These are phyloP conservation scores for Aviceda subcristata DNA, from an alignment of 2,113 vertebrate genomes.

Conservation along the genomic window DNA sequence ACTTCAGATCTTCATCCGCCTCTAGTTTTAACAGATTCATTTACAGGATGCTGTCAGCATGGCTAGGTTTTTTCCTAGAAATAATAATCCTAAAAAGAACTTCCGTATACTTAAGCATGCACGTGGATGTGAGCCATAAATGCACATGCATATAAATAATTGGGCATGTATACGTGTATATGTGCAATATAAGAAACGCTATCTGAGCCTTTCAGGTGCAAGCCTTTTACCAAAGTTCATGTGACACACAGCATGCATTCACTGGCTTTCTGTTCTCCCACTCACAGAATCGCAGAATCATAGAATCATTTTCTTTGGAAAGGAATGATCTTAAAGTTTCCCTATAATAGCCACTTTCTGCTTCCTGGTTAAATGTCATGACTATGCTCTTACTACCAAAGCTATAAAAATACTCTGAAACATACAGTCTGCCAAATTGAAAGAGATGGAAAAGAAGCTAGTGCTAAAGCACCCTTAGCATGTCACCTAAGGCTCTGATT, in stretches of 20 bases:
- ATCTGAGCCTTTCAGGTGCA: background rate
- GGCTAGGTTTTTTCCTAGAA: background rate
- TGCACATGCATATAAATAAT: background rate
- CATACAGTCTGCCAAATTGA: background rate
- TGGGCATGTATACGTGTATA: background rate
- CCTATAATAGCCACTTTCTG: background rate
- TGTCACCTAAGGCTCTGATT: background rate
- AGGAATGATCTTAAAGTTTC: background rate
- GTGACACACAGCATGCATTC: background rate
- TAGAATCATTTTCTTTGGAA: background rate
- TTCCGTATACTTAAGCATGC: background rate
- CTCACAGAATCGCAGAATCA: no score
- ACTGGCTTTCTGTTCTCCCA: background rate
- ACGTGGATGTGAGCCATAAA: background rate
- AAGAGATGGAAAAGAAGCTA: background rate
- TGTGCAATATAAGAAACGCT: background rate
- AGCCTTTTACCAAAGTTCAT: background rate
- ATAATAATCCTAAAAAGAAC: background rate
- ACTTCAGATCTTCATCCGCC: background rate
- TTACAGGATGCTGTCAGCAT: background rate
- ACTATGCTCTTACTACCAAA: background rate
- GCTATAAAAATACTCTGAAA: background rate
- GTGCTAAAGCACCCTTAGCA: background rate
- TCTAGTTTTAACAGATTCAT: background rate
- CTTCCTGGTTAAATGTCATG: fast-evolving